phyloP scores from a whole-genome alignment of 2,797 vertebrate genomes.

The Cheracebus regulus region DNA sequence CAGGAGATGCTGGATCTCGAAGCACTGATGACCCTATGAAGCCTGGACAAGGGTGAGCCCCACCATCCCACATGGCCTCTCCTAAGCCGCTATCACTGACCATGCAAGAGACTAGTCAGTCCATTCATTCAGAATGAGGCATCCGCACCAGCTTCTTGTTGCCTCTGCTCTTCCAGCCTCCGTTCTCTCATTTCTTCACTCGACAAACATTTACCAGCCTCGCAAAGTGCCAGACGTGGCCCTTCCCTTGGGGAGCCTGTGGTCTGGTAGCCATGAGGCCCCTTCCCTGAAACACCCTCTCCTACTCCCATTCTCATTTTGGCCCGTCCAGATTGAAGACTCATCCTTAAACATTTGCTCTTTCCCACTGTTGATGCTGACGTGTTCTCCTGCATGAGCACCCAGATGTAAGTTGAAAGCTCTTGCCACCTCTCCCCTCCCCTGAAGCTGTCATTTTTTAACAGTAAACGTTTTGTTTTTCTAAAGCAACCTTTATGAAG shows the following conservation, averaged over 20 bases:
- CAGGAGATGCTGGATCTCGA: rapidly evolving
- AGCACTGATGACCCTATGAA: not conserved
- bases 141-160: not conserved
- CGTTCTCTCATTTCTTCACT: not conserved
- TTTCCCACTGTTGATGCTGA: not conserved
- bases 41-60: not conserved
- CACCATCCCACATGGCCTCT: not conserved
- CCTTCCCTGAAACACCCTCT: not conserved
- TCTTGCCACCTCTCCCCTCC: not conserved
- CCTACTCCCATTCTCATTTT: not conserved
- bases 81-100: not conserved
- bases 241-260: not conserved
- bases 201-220: not conserved
- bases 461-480: not conserved
- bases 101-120: rapidly evolving
- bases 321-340: not conserved
- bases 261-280: not conserved
- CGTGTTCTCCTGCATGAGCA: not conserved
- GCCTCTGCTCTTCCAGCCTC: not conserved
- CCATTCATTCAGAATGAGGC: not conserved
- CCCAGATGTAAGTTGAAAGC: not conserved
- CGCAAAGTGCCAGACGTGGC: not conserved
- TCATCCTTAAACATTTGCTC: not conserved
- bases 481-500: not conserved
- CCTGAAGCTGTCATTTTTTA: not conserved